Evolutionary conservation across 2,888 invertebrate species (phyloP), one percentile per base, ranked within the genome.

Genomic region (Mythimna ferrago): DNA sequence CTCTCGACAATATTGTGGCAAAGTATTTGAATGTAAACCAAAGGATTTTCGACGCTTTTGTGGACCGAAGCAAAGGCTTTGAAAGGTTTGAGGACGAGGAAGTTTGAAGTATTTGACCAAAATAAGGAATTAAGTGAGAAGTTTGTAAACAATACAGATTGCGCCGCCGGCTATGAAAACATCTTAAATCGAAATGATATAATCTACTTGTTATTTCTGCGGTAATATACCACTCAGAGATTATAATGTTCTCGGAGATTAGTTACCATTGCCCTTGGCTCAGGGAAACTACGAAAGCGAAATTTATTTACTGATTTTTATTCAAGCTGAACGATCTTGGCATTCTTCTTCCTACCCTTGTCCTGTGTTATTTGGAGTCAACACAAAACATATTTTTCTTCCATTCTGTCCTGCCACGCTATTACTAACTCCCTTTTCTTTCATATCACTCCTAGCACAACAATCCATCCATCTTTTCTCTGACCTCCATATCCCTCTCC

Each of bases 21-120:
- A 81, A 78, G 48, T 67, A 77, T 80, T 70, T 73, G n/a, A 80
- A 78, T 67, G 78, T 80, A 78, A 77, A 78, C 73, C 78, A 66
- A 81, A 80, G 67, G 81, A 73, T 78, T 74, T 73, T 76, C 73
- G 41, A 53, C 69, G 73, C 76, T 70, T 76, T 80, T 68, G 70
- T 71, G 61, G 58, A 72, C 72, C 51, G 56, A 70, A 77, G 62
- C 14, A 69, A 78, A 78, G 78, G 73, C 66, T 67, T 77, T 71
- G 56, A 56, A 80, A 78, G 73, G 56, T 71, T 70, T 70, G 35
- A 58, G 54, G 44, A 68, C 78, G 54, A 56, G 57, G 32, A 77
- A 78, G 70, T 77, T 70, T 77, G 53, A 69, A 70, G 64, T 70
- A 65, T 73, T 65, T 76, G n/a, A 57, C 32, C 54, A 67, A 71